A percentile compares a stretch with the other conserved stretches of the same genome.
Evolutionary conservation across 2,113 vertebrate genomes (phyloP).

Genomic region (Poicephalus meyeri): DNA sequence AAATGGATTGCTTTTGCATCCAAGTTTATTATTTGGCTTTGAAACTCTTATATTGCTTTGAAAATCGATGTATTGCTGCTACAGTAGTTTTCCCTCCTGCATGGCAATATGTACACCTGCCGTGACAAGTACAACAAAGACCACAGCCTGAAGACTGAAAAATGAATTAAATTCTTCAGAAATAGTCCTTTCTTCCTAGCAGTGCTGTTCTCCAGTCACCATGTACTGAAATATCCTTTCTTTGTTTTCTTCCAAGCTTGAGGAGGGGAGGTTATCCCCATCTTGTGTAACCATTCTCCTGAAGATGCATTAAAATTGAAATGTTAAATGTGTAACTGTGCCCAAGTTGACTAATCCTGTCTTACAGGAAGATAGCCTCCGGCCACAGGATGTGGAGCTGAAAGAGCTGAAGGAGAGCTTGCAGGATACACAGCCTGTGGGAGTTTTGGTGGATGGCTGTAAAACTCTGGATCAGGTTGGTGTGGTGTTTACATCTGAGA

Average conservation of each 20-base stretch:
- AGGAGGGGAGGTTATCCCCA: not conserved
- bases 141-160: not conserved
- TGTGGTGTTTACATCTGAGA: not conserved
- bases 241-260: not conserved
- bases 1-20: not conserved
- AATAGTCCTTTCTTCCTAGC: not conserved
- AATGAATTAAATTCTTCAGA: not conserved
- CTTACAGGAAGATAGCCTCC: constrained; percentile 82
- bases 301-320: not conserved
- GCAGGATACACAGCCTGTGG: constrained; percentile 94
- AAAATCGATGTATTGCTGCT: not conserved
- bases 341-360: not conserved
- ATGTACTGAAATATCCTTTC: not conserved
- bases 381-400: constrained; percentile 85
- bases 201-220: not conserved
- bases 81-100: not conserved
- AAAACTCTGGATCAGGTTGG: constrained; percentile 94
- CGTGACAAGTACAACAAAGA: not conserved
- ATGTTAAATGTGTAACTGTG: not conserved
- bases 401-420: constrained; percentile 91
- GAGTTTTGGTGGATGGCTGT: constrained; percentile 90
- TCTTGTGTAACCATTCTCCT: not conserved
- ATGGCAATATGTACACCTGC: accelerated
- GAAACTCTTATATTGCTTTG: not conserved
- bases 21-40: not conserved